Percentiles rank a stretch among this genome's conserved stretches.
phyloP scores from a whole-genome alignment of 1,140 invertebrate genomes.

The Lysiphlebus fabarum region DNA sequence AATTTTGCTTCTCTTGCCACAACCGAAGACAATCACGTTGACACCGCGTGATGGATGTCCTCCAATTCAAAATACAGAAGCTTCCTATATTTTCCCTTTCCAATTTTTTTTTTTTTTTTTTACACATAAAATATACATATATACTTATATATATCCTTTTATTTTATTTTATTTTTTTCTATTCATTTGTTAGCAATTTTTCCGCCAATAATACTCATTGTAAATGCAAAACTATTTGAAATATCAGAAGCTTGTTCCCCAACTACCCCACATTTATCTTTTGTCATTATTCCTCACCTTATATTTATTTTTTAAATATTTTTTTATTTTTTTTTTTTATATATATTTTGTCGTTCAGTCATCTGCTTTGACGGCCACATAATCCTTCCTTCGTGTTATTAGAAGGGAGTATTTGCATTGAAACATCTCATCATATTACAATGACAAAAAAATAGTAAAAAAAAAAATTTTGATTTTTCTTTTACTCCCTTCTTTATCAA shows the following conservation, averaged over 20 bases:
- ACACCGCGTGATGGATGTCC: slow-evolving; percentile 56
- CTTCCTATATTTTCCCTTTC: neutral
- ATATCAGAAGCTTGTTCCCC: slow-evolving; percentile 44
- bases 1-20: slow-evolving; percentile 25
- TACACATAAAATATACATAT: slow-evolving; percentile 1
- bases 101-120: neutral
- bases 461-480: no score
- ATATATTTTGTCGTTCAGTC: slow-evolving; percentile 45
- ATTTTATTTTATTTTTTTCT: neutral
- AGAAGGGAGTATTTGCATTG: slow-evolving; percentile 27
- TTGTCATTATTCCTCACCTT: no score
- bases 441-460: no score
- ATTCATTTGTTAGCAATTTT: slow-evolving; percentile 27
- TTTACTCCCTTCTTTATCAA: no score
- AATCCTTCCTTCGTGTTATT: slow-evolving; percentile 52
- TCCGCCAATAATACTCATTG: slow-evolving; percentile 55
- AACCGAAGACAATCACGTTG: slow-evolving; percentile 55
- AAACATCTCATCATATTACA: neutral
- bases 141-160: neutral
- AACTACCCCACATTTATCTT: slow-evolving; percentile 33
- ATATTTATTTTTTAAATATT: no score
- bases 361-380: slow-evolving; percentile 53
- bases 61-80: slow-evolving; percentile 40
- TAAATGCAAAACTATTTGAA: slow-evolving; percentile 58
- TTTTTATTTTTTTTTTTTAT: no score